Base-by-base conservation (phyloP, 2,113 vertebrate species). In the Chloropsis cyanopogon region DNA sequence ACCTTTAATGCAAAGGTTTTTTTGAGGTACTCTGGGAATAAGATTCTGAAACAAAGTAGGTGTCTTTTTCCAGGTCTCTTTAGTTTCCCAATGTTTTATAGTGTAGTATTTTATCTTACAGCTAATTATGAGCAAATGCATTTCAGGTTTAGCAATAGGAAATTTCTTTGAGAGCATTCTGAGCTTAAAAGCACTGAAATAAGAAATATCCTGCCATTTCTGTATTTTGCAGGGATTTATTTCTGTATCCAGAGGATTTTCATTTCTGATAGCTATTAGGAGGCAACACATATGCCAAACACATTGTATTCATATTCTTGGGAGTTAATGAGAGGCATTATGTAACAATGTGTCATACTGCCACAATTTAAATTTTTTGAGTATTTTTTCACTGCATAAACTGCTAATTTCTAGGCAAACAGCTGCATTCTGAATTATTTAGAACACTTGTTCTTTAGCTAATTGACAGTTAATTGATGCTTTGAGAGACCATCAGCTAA, bases 361-460 rank as follows among this genome's bases (percentile, higher is more conserved):
- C 17, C 37, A 53, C 28, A 20, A n/a, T 78, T 94, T 57, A 71
- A 75, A 50, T 37, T 84, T 86, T 86, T 64, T 22, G 12, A 75
- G 15, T 16, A 68, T 60, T 79, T 96, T 91, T 81, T 18, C 11
- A 19, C 12, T 89, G 29, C 39, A 75, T 52, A 83, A 91, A 91
- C 57, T 56, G 35, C 21, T 92, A 64, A 87, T 94, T 95, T 94
- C 39, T 75, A 71, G 65, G 49, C 77, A 94, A 92, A 92, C 72
- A 94, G 84, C 78, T 95, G 92, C 73, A 90, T 93, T 93, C 78
- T 91, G 84, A 92, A 82, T 92, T 95, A 87, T 91, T 96, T 85
- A 95, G 57, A 92, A 72, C 44, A 91, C 76, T 94, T 79, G 49
- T 92, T 91, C 70, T 89, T 79, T 64, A 84, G 65, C 29, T 93